Evolutionary conservation across 2,888 invertebrate genomes (phyloP).

Genomic region (Eupithecia subumbrata): DNA sequence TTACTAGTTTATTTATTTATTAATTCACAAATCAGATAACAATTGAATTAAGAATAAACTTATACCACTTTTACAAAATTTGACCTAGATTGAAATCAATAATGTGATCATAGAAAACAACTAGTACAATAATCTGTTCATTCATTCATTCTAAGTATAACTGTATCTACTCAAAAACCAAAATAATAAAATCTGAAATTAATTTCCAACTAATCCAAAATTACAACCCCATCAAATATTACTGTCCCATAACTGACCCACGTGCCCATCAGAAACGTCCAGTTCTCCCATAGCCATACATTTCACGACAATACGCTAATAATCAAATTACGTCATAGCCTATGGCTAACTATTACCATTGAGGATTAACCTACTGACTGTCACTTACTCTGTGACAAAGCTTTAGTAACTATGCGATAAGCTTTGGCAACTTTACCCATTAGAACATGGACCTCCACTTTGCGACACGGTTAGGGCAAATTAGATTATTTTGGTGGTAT

Average conservation of each 20-base stretch:
- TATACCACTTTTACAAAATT: too few relatives aligned
- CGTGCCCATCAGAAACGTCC: background rate
- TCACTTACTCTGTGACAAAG: background rate
- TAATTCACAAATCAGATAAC: too few relatives aligned
- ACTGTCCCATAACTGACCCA: conserved; percentile 5
- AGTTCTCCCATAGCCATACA: background rate
- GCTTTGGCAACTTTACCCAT: conserved; percentile 57
- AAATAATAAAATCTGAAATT: background rate
- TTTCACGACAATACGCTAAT: conserved; percentile 7
- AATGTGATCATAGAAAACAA: too few relatives aligned
- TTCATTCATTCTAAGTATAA: too few relatives aligned
- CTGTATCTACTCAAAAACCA: background rate
- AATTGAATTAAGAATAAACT: too few relatives aligned
- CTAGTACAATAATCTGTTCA: too few relatives aligned
- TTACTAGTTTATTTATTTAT: too few relatives aligned
- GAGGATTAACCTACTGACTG: background rate
- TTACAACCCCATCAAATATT: conserved; percentile 6
- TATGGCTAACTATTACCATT: conserved; percentile 10
- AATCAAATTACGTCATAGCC: conserved; percentile 9
- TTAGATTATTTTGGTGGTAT: conserved; percentile 61
- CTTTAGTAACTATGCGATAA: conserved; percentile 10
- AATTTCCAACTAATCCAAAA: background rate
- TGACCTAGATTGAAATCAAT: too few relatives aligned
- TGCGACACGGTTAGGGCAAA: conserved; percentile 59
- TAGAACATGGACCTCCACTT: conserved; percentile 62